Evolutionary conservation across 1,140 invertebrate species (phyloP).

Genomic region (Antheraea mylitta): DNA sequence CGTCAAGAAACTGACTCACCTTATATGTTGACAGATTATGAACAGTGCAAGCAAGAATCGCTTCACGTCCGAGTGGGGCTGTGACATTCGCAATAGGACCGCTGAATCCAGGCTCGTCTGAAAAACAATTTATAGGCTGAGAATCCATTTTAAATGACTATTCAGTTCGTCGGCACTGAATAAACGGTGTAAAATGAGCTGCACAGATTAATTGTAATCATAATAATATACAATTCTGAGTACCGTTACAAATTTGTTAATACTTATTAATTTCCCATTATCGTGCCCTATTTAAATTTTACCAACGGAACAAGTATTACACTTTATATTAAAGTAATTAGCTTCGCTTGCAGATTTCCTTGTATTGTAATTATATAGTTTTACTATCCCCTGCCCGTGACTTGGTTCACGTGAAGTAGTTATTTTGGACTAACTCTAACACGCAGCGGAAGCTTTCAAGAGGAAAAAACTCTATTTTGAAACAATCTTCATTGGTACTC

Average conservation of each 20-base stretch:
- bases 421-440: no score
- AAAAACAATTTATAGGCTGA: constrained; percentile 20
- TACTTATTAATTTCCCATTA: not conserved
- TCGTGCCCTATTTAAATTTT: constrained; percentile 20
- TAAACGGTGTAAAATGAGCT: not conserved
- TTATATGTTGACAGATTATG: constrained; percentile 91
- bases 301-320: constrained; percentile 13
- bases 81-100: constrained; percentile 91
- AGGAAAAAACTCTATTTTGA: no score
- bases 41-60: constrained; percentile 89
- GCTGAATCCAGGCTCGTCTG: constrained; percentile 90
- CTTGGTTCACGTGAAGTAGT: no score
- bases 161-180: not conserved
- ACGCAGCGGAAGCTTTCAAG: no score
- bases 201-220: not conserved
- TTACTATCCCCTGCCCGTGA: no score
- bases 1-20: constrained; percentile 71
- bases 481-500: no score
- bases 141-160: not conserved
- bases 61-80: constrained; percentile 90
- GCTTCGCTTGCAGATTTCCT: no score
- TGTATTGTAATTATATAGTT: no score
- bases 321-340: no score
- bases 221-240: not conserved
- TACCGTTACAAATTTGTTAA: not conserved